phyloP scores from a whole-genome alignment of 2,113 vertebrate species.

The Erinaceus europaeus region DNA sequence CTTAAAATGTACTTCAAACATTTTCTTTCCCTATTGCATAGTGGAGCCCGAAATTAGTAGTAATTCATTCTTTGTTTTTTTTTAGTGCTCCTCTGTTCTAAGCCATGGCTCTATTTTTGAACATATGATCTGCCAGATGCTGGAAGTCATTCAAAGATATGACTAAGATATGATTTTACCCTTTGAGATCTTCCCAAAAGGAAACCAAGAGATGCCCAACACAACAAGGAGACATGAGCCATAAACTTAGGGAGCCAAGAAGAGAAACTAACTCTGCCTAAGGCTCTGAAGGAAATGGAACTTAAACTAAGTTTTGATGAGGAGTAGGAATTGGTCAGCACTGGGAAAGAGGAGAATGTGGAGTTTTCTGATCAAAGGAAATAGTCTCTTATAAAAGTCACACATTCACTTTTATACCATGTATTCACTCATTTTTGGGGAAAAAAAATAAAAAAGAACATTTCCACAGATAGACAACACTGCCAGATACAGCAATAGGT shows the following conservation, averaged over 20 bases:
- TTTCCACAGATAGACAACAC: neutral
- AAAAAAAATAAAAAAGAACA: too few species aligned
- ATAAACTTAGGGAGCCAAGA: neutral
- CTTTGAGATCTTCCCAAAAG: constrained; percentile 53
- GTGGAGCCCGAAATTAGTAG: constrained; percentile 18
- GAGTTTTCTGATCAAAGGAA: constrained; percentile 10
- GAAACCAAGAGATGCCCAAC: constrained; percentile 30
- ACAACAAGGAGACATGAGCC: constrained; percentile 23
- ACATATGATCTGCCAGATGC: constrained; percentile 15
- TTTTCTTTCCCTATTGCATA: constrained; percentile 9
- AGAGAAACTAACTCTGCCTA: neutral
- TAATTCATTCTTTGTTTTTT: constrained; percentile 8
- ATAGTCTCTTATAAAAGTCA: neutral
- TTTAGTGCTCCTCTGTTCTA: neutral
- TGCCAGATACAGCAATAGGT: neutral
- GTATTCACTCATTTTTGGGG: neutral
- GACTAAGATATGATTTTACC: constrained; percentile 5
- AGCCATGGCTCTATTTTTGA: constrained; percentile 25
- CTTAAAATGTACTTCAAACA: constrained; percentile 32
- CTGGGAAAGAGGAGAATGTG: neutral
- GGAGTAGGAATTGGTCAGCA: neutral
- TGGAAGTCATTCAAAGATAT: constrained; percentile 45
- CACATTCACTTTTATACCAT: neutral
- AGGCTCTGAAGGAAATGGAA: neutral
- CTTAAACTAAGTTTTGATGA: constrained; percentile 32